Evolutionary conservation across 2,797 vertebrate genomes (phyloP).

Genomic region (Mastacembelus armatus): DNA sequence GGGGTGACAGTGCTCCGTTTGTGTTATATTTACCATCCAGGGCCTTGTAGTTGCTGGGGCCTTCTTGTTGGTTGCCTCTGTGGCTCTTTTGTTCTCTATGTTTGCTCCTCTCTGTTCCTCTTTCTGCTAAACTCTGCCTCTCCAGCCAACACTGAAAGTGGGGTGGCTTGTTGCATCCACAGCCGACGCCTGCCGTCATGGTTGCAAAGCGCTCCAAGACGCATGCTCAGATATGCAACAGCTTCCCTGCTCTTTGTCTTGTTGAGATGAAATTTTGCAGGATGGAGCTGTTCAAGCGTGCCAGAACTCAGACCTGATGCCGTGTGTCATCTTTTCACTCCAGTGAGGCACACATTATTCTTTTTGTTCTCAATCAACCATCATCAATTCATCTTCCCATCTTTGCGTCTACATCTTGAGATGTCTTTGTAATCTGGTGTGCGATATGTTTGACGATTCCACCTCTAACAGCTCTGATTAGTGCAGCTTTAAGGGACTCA

Average conservation of each 20-base stretch:
- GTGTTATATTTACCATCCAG: conserved; percentile 42
- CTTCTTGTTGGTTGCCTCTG: conserved; percentile 40
- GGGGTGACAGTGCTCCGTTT: conserved; percentile 69
- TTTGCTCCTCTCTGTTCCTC: conserved; percentile 41
- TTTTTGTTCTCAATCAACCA: conserved; percentile 1
- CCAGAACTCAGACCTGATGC: conserved; percentile 26
- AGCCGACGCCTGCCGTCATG: conserved; percentile 63
- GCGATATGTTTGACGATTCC: conserved; percentile 56
- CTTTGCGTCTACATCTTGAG: conserved; percentile 14
- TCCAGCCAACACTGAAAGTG: conserved; percentile 47
- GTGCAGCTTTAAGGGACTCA: conserved; percentile 78
- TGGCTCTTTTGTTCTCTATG: conserved; percentile 76
- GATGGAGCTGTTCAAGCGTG: conserved; percentile 45
- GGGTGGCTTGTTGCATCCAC: conserved; percentile 66
- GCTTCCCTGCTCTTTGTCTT: conserved; percentile 77
- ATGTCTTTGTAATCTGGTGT: conserved; percentile 56
- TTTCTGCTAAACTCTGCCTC: conserved; percentile 29
- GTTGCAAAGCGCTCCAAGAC: conserved; percentile 47
- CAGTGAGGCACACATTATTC: not conserved
- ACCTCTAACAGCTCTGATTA: conserved; percentile 76
- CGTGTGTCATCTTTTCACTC: conserved; percentile 15
- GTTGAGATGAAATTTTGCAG: conserved; percentile 43
- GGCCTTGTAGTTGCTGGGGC: conserved; percentile 13
- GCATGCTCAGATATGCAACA: conserved; percentile 77
- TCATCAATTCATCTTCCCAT: not conserved